These are phyloP conservation scores for Heterohyrax brucei DNA, from an alignment of 2,797 vertebrate genomes.

Conservation along the genomic window DNA sequence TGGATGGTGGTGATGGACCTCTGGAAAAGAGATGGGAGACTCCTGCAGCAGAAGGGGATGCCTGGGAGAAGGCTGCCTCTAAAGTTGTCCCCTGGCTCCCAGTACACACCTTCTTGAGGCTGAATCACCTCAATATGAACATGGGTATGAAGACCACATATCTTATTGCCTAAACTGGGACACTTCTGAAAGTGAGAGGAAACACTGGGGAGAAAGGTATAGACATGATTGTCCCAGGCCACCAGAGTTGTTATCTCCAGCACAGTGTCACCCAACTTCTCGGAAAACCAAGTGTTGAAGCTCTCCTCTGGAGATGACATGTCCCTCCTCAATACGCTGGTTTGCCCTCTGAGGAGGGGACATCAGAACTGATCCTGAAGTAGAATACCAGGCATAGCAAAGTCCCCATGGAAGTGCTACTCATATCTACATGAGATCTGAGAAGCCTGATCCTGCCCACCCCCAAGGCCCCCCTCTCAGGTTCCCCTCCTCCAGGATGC, in stretches of 20 bases:
- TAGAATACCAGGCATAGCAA: background rate
- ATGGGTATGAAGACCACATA: background rate
- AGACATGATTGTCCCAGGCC: background rate
- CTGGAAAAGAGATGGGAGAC: rapidly evolving
- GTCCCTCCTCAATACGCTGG: background rate
- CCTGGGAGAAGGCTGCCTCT: background rate
- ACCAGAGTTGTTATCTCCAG: background rate
- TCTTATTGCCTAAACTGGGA: background rate
- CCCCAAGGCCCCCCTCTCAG: background rate
- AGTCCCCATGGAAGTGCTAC: rapidly evolving
- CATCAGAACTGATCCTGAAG: background rate
- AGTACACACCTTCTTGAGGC: background rate
- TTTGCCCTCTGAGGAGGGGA: background rate
- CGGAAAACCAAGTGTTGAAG: background rate
- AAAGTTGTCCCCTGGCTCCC: background rate
- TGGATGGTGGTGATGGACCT: background rate
- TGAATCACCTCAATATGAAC: background rate
- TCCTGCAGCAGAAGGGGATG: background rate
- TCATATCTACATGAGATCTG: rapidly evolving
- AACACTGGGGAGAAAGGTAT: background rate
- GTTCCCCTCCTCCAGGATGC: background rate
- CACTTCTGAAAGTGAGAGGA: background rate
- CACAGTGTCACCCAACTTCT: background rate
- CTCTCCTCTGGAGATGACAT: background rate
- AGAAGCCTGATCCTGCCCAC: background rate